These are phyloP conservation scores for Penaeus vannamei DNA, from an alignment of 1,140 invertebrate species.

Conservation along the genomic window DNA sequence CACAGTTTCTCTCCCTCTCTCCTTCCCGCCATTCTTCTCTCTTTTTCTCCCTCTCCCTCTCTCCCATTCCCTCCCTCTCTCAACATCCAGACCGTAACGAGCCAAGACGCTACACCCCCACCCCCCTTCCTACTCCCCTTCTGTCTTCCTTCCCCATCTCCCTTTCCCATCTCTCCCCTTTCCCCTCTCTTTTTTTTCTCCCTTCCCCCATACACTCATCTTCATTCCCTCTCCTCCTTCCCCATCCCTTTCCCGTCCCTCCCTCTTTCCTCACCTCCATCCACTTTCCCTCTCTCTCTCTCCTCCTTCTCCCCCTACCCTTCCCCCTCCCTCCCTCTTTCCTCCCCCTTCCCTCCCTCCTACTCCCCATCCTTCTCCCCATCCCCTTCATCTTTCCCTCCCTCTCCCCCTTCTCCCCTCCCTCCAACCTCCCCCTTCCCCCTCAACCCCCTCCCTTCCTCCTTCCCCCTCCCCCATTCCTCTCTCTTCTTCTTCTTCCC, in stretches of 20 bases:
- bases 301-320: neutral
- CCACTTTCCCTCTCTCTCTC: neutral
- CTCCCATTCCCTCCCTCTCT: neutral
- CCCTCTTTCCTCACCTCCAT: neutral
- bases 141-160: too few relatives aligned
- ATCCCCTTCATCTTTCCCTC: neutral
- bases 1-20: neutral
- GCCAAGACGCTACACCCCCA: too few relatives aligned
- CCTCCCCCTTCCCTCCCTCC: too few relatives aligned
- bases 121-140: too few relatives aligned
- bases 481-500: too few relatives aligned
- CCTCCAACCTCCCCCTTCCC: neutral
- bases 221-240: neutral
- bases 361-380: neutral
- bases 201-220: too few relatives aligned
- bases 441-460: neutral
- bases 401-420: neutral
- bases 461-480: neutral
- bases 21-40: too few relatives aligned
- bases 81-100: neutral
- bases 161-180: too few relatives aligned
- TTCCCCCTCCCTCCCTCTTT: neutral
- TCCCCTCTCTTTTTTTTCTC: too few relatives aligned
- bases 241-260: neutral
- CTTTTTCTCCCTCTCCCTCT: neutral